phyloP scores from a whole-genome alignment of 2,113 vertebrate genomes.

The Podarcis muralis region DNA sequence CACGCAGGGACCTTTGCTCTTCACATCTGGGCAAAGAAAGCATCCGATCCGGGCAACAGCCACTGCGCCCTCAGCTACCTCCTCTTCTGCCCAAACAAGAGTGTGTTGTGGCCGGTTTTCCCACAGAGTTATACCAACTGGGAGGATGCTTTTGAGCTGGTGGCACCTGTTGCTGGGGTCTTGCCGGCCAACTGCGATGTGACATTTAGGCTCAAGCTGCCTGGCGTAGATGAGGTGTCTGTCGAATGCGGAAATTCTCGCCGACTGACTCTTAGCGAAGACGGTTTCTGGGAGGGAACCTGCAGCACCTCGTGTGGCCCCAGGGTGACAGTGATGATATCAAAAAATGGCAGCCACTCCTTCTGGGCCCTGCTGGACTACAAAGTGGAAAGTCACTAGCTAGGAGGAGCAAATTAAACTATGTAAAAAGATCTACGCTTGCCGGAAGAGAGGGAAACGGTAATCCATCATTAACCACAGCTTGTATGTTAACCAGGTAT shows the following conservation, averaged over 20 bases:
- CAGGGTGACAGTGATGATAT: slow-evolving; percentile 33
- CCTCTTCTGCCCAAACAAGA: slow-evolving; percentile 48
- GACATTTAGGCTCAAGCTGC: slow-evolving; percentile 51
- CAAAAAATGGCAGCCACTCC: not conserved
- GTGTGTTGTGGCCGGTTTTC: slow-evolving; percentile 45
- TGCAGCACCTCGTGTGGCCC: slow-evolving; percentile 32
- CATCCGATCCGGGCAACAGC: not conserved
- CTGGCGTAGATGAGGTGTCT: slow-evolving; percentile 28
- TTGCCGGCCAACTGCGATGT: slow-evolving; percentile 46
- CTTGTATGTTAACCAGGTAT: too few relatives aligned
- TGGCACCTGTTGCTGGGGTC: slow-evolving; percentile 54
- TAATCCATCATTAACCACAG: too few relatives aligned
- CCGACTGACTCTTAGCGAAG: slow-evolving; percentile 10
- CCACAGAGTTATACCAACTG: slow-evolving; percentile 45
- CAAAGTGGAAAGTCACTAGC: slow-evolving; percentile 31
- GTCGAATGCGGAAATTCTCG: slow-evolving; percentile 10
- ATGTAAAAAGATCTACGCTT: too few relatives aligned
- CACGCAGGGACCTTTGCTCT: slow-evolving; percentile 49
- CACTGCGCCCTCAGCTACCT: slow-evolving; percentile 55
- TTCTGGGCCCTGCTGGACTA: slow-evolving; percentile 45
- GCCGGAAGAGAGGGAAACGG: too few relatives aligned
- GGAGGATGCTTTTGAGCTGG: slow-evolving; percentile 48
- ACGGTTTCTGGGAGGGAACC: slow-evolving; percentile 56
- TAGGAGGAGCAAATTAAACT: not conserved
- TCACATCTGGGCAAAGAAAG: slow-evolving; percentile 40